These are phyloP conservation scores for Euplexia lucipara DNA, from an alignment of 2,888 invertebrate genomes.

Conservation along the genomic window DNA sequence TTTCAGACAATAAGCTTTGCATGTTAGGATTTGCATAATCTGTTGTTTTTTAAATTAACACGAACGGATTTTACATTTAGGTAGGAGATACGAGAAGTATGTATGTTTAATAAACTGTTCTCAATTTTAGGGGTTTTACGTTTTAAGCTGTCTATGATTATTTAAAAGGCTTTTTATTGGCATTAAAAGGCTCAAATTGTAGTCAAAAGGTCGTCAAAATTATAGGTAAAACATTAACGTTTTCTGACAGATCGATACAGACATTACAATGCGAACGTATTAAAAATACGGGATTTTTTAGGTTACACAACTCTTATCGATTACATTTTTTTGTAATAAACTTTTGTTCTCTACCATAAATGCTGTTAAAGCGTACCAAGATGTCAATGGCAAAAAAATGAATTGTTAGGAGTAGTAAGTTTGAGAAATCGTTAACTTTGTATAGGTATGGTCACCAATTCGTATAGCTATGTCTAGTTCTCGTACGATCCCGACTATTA, in stretches of 20 bases:
- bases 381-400: constrained; percentile 4
- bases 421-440: no score
- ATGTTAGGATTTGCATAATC: constrained; percentile 64
- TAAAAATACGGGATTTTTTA: no score
- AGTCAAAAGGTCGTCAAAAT: no score
- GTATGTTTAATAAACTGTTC: constrained; percentile 45
- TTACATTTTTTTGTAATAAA: background rate
- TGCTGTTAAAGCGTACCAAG: background rate
- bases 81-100: constrained; percentile 24
- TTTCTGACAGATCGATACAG: no score
- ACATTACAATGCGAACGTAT: no score
- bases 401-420: no score
- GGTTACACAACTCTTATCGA: constrained; percentile 4
- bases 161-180: constrained; percentile 6
- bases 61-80: constrained; percentile 41
- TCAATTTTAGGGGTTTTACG: constrained; percentile 30
- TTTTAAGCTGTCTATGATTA: constrained; percentile 22
- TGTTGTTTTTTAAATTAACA: constrained; percentile 61
- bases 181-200: background rate
- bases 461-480: constrained; percentile 3
- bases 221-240: no score
- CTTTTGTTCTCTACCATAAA: background rate
- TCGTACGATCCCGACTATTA: background rate
- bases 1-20: constrained; percentile 54
- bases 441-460: constrained; percentile 5